Conservation (phyloP, 1,140 invertebrate species). For the Probaryconus sp. region DNA sequence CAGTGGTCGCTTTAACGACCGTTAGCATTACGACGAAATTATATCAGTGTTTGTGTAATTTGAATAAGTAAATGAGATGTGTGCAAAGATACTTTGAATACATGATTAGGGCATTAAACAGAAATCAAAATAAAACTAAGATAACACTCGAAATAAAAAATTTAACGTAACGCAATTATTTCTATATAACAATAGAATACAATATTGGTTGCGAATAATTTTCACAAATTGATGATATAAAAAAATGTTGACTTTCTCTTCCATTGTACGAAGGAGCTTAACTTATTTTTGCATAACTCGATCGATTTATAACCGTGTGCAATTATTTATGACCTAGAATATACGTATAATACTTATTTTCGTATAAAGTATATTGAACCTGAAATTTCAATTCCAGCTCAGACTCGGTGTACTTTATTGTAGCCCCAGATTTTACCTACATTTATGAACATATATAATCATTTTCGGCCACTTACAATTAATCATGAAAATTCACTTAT, state of each 20-base stretch:
- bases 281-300: background rate
- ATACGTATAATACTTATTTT: background rate
- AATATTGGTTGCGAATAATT: too few species aligned
- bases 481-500: too few species aligned
- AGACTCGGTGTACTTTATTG: background rate
- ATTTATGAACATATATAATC: too few species aligned
- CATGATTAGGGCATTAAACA: conserved; percentile 41
- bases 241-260: too few species aligned
- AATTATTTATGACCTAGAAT: conserved; percentile 16
- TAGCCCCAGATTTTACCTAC: too few species aligned
- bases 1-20: conserved; percentile 37
- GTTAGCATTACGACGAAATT: conserved; percentile 37
- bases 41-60: conserved; percentile 46
- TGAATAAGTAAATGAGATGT: conserved; percentile 53
- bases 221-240: too few species aligned
- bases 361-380: background rate
- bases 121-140: conserved; percentile 34
- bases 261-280: too few species aligned
- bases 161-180: conserved; percentile 4
- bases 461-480: too few species aligned
- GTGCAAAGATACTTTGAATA: conserved; percentile 47
- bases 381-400: background rate
- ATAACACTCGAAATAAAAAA: conserved; percentile 16
- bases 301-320: background rate
- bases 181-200: too few species aligned